Conservation (phyloP, 1,140 invertebrate species). For the Camponotus vicinus region DNA sequence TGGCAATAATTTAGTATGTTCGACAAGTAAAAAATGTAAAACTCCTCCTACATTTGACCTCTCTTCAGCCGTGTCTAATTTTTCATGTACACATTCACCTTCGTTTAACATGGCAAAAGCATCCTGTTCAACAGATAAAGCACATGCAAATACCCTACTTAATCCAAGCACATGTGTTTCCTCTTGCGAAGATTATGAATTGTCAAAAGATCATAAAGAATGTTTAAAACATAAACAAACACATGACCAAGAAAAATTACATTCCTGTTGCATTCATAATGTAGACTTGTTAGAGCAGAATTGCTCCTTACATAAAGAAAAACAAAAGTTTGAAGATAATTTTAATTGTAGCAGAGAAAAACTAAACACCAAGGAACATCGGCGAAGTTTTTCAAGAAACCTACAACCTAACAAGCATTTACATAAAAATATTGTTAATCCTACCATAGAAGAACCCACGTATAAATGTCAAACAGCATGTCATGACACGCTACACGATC, state of each 20-base stretch:
- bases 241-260: slow-evolving; percentile 66
- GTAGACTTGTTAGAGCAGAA: slow-evolving; percentile 42
- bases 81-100: slow-evolving; percentile 60
- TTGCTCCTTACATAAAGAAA: slow-evolving; percentile 54
- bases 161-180: slow-evolving; percentile 12
- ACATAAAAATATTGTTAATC: slow-evolving; percentile 16
- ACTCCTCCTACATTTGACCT: slow-evolving; percentile 48
- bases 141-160: neutral
- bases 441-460: neutral
- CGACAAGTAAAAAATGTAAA: slow-evolving; percentile 77
- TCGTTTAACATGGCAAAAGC: slow-evolving; percentile 52
- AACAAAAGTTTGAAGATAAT: slow-evolving; percentile 48
- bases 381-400: slow-evolving; percentile 36
- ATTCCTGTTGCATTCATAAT: slow-evolving; percentile 69
- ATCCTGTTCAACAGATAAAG: slow-evolving; percentile 24
- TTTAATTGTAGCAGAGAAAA: slow-evolving; percentile 60
- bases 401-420: slow-evolving; percentile 48
- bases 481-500: slow-evolving; percentile 52
- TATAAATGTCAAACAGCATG: slow-evolving; percentile 46
- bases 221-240: slow-evolving; percentile 46
- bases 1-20: slow-evolving; percentile 66
- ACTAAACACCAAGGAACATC: slow-evolving; percentile 17
- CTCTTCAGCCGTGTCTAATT: slow-evolving; percentile 49
- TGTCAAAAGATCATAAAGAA: slow-evolving; percentile 43
- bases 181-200: slow-evolving; percentile 53